phyloP scores from a whole-genome alignment of 2,888 invertebrate species.

The Panopea generosa region DNA sequence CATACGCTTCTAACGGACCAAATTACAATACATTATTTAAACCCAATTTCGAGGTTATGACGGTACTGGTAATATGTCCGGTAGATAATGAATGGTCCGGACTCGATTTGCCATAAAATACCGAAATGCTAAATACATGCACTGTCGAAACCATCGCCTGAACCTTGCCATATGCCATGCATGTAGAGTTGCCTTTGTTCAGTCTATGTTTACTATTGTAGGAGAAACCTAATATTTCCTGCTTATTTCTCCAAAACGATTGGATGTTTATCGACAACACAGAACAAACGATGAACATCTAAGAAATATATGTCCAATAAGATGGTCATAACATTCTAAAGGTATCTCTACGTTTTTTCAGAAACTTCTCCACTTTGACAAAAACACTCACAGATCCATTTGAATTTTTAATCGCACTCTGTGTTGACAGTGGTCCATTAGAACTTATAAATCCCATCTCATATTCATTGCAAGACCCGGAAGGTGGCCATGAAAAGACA shows the following conservation, averaged over 20 bases:
- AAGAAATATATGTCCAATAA: conserved; percentile 11
- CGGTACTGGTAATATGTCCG: no score
- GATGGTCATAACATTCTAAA: conserved; percentile 18
- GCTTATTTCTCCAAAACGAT: conserved; percentile 2
- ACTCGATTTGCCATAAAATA: not conserved
- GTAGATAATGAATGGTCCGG: conserved; percentile 16
- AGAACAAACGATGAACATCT: conserved; percentile 1
- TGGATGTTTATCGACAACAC: not conserved
- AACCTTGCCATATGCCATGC: conserved; percentile 33
- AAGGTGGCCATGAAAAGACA: no score
- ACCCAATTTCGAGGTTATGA: conserved; percentile 10
- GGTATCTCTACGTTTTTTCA: no score
- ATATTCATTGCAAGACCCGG: no score
- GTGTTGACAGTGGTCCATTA: conserved; percentile 17
- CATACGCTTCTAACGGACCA: conserved; percentile 5
- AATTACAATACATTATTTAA: conserved; percentile 16
- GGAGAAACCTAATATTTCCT: conserved; percentile 16
- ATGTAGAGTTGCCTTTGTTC: no score
- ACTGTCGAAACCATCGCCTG: conserved; percentile 17
- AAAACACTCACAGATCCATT: not conserved
- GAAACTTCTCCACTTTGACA: not conserved
- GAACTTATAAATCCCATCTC: no score
- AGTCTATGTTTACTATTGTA: no score
- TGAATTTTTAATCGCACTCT: not conserved
- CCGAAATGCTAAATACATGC: no score